Percentiles rank a stretch among this genome's conserved stretches.
phyloP scores from a whole-genome alignment of 2,113 vertebrate species.

The Thamnaconus septentrionalis region DNA sequence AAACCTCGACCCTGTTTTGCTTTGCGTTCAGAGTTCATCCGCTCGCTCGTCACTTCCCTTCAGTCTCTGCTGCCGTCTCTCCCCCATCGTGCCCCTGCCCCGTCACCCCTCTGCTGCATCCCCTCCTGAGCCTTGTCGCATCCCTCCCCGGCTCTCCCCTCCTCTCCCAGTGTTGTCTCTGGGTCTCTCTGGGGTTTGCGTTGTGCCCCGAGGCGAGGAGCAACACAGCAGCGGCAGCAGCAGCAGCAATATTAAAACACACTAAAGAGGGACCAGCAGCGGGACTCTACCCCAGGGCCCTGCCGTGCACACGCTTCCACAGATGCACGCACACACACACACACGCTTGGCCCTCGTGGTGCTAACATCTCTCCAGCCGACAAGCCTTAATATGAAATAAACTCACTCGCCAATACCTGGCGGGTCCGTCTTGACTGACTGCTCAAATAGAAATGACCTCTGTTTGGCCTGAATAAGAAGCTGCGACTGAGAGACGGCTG shows the following conservation, averaged over 20 bases:
- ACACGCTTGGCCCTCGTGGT: constrained; percentile 26
- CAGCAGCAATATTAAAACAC: constrained; percentile 69
- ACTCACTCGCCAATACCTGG: constrained; percentile 67
- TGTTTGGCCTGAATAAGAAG: constrained; percentile 62
- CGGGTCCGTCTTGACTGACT: constrained; percentile 67
- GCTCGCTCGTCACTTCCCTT: neutral
- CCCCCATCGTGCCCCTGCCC: neutral
- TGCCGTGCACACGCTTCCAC: neutral
- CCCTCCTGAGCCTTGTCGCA: constrained; percentile 1
- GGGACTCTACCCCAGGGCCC: constrained; percentile 44
- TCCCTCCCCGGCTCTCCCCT: neutral
- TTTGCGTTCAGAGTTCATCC: too few species aligned
- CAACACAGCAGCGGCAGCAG: constrained; percentile 14
- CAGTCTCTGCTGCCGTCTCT: neutral
- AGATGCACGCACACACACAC: constrained; percentile 7
- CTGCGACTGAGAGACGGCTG: constrained; percentile 54
- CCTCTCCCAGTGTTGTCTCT: constrained; percentile 33
- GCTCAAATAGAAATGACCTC: constrained; percentile 71
- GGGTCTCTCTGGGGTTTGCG: constrained; percentile 41
- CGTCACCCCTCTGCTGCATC: neutral
- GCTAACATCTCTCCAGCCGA: constrained; percentile 55
- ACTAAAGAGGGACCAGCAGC: constrained; percentile 63
- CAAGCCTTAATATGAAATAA: constrained; percentile 70
- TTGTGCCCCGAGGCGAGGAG: constrained; percentile 48
- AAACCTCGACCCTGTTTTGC: too few species aligned